Conservation (phyloP, 2,888 invertebrate genomes). For the Octodonta nipae region DNA sequence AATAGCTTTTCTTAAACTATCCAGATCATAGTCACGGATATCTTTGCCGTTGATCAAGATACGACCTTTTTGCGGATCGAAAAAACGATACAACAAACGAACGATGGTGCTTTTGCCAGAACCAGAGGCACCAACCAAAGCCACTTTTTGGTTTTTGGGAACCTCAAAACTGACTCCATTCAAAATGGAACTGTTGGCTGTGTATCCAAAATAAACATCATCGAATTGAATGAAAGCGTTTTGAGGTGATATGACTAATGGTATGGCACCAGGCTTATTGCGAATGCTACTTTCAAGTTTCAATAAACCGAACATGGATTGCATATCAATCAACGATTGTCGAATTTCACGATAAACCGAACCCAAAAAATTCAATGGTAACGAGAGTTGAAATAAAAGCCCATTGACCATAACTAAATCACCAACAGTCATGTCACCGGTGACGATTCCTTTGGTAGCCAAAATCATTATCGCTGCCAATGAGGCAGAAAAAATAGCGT, state of each 20-base stretch:
- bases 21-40: conserved; percentile 65
- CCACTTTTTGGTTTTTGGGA: conserved; percentile 87
- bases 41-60: conserved; percentile 76
- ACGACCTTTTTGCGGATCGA: conserved; percentile 74
- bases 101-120: conserved; percentile 95
- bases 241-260: conserved; percentile 48
- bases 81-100: conserved; percentile 83
- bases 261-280: conserved; percentile 49
- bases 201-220: conserved; percentile 80
- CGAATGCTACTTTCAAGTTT: conserved; percentile 65
- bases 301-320: conserved; percentile 96
- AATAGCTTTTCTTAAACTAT: conserved; percentile 69
- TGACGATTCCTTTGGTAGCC: conserved; percentile 75
- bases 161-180: conserved; percentile 69
- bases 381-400: conserved; percentile 88
- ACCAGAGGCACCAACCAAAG: conserved; percentile 95
- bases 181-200: conserved; percentile 74
- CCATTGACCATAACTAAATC: conserved; percentile 99
- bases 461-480: conserved; percentile 87
- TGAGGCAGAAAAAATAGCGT: conserved; percentile 88
- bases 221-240: conserved; percentile 74
- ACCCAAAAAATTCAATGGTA: conserved; percentile 94
- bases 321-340: conserved; percentile 96
- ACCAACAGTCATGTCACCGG: conserved; percentile 92
- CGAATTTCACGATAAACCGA: conserved; percentile 95